Evolutionary conservation across 2,113 vertebrate genomes (phyloP), one percentile per base, ranked within the genome.

Genomic region (Accipiter virgatus): DNA sequence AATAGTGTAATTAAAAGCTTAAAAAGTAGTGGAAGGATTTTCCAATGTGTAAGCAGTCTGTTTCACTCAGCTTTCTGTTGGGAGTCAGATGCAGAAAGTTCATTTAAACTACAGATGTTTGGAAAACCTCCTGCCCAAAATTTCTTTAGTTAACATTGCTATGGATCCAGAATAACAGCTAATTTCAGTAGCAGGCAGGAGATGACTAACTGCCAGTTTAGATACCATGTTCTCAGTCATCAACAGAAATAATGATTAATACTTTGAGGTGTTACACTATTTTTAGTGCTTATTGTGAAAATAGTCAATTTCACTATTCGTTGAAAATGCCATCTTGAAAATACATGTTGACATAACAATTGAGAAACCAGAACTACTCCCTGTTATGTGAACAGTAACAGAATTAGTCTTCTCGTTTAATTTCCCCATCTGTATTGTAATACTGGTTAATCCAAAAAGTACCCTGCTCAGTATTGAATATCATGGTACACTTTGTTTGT

Each of bases 1-100:
- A 38, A 17, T 32, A 42, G 4, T 82, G 16, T 59, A 75, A 47
- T 59, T 55, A 53, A 81, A 63, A 68, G 13, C 56, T 90, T 81
- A 36, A 74, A 79, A 29, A 48, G 18, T 36, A 50, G 21, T 31
- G n/a, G 48, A 70, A 63, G 21, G 12, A 40, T 77, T 75, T 87
- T 55, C 14, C 31, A 25, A 0, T 34, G 7, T 81, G 14, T 15
- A 58, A 36, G 70, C 21, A 45, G 10, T 53, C 23, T 1, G 0
- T 43, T 55, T 79, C 26, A 18, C 18, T 16, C n/a, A 75, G 9
- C 10, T 90, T 36, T 13, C 31, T 87, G 5, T n/a, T 88, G 26
- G 18, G 12, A 81, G 7, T 68, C 38, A 75, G 23, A 25, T 81
- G 19, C 26, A 59, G 45, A 59, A 88, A 47, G 4, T 13, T 58